Percentiles rank a stretch among this genome's conserved stretches.
phyloP scores from a whole-genome alignment of 2,888 invertebrate genomes.

The Acronicta aceris region DNA sequence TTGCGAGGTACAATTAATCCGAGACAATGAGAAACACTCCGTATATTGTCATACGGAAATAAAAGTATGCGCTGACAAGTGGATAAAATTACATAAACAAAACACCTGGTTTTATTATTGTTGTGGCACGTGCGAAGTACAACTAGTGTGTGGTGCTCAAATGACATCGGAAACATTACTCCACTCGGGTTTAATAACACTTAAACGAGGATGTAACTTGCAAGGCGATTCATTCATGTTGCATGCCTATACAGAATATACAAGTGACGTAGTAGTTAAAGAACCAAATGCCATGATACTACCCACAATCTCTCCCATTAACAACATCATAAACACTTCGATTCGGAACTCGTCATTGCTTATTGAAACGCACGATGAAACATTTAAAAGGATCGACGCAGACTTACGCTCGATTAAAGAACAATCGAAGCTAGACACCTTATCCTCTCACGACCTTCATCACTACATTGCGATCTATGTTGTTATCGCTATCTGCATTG shows the following conservation, averaged over 20 bases:
- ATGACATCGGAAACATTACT: conserved; percentile 2
- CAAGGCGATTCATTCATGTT: conserved; percentile 6
- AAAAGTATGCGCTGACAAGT: conserved; percentile 1
- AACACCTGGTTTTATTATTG: conserved; percentile 1
- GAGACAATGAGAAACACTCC: conserved; percentile 1
- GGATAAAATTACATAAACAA: conserved; percentile 2
- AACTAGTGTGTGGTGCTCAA: background rate
- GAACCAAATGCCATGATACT: conserved; percentile 1
- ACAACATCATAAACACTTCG: conserved; percentile 3
- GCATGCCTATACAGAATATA: background rate
- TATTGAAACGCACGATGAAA: conserved; percentile 1
- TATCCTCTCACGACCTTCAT: conserved; percentile 7
- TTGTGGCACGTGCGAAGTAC: background rate
- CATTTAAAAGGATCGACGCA: conserved; percentile 1
- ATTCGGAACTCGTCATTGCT: conserved; percentile 5
- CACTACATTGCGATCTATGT: conserved; percentile 8
- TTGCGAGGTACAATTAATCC: background rate
- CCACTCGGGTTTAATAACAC: conserved; percentile 4
- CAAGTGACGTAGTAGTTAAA: conserved; percentile 1
- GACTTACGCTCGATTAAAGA: conserved; percentile 2
- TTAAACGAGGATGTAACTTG: conserved; percentile 2
- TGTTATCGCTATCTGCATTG: conserved; percentile 9
- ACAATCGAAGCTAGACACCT: conserved; percentile 4
- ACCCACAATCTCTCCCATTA: conserved; percentile 8
- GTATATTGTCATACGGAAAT: conserved; percentile 1